phyloP scores from a whole-genome alignment of 2,888 invertebrate genomes.

The Terebella lapidaria region DNA sequence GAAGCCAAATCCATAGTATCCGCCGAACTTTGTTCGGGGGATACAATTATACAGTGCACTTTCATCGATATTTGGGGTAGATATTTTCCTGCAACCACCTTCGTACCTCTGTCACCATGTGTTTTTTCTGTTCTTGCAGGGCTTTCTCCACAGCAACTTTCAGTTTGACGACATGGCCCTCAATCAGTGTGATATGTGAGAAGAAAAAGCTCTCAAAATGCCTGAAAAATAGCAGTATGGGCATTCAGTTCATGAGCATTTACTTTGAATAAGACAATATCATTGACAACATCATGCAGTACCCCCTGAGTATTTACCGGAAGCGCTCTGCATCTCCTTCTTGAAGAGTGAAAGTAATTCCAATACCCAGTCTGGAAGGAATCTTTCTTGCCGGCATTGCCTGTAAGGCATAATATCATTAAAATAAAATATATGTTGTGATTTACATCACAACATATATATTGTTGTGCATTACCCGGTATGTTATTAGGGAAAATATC shows the following conservation, averaged over 20 bases:
- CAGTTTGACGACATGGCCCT: slow-evolving; percentile 55
- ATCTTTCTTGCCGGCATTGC: slow-evolving; percentile 14
- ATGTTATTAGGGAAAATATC: too few species aligned
- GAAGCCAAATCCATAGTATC: too few species aligned
- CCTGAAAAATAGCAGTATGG: slow-evolving; percentile 11
- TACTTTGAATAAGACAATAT: background rate
- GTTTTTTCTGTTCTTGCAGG: slow-evolving; percentile 58
- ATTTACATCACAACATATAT: too few species aligned
- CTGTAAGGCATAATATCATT: slow-evolving; percentile 3
- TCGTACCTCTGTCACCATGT: slow-evolving; percentile 58
- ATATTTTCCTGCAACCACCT: too few species aligned
- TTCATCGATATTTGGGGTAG: too few species aligned
- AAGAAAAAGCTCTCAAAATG: slow-evolving; percentile 64
- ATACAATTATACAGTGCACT: too few species aligned
- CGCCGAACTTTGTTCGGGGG: too few species aligned
- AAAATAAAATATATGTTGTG: too few species aligned
- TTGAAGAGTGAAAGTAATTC: slow-evolving; percentile 59
- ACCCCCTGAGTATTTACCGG: slow-evolving; percentile 1
- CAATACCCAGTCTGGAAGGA: slow-evolving; percentile 64
- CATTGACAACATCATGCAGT: too few species aligned
- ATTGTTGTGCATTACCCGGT: too few species aligned
- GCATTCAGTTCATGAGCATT: background rate
- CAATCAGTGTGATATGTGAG: slow-evolving; percentile 65
- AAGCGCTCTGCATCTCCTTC: slow-evolving; percentile 24
- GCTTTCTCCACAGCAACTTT: slow-evolving; percentile 66